These are phyloP conservation scores for Scotopteryx bipunctaria DNA, from an alignment of 2,888 invertebrate species.

Conservation along the genomic window DNA sequence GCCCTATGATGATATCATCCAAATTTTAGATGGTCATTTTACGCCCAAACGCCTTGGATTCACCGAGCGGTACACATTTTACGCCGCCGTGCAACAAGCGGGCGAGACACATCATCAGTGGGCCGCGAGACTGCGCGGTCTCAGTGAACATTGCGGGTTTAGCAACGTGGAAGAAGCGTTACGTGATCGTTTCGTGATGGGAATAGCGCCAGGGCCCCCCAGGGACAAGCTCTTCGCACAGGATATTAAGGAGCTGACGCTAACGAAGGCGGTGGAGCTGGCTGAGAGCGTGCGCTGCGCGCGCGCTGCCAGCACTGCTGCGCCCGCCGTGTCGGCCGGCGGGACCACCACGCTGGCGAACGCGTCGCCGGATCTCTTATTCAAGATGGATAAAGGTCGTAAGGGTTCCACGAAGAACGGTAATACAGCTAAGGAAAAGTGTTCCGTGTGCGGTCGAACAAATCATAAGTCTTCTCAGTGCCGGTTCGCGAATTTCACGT, in stretches of 20 bases:
- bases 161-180: slow-evolving; percentile 26
- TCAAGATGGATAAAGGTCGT: slow-evolving; percentile 2
- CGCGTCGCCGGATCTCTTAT: neutral
- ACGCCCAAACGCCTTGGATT: neutral
- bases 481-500: slow-evolving; percentile 6
- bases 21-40: neutral
- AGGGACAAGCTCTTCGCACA: slow-evolving; percentile 35
- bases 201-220: slow-evolving; percentile 39
- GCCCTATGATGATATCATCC: neutral
- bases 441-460: slow-evolving; percentile 9
- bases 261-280: slow-evolving; percentile 38
- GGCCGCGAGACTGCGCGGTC: slow-evolving; percentile 35
- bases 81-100: neutral
- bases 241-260: slow-evolving; percentile 31
- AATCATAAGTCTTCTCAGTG: slow-evolving; percentile 13
- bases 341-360: neutral
- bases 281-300: slow-evolving; percentile 39
- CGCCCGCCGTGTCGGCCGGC: neutral
- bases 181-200: slow-evolving; percentile 37
- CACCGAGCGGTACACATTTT: neutral
- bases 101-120: slow-evolving; percentile 35
- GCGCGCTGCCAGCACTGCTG: slow-evolving; percentile 18
- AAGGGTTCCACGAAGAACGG: neutral
- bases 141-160: slow-evolving; percentile 35
- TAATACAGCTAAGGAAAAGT: neutral